phyloP scores from a whole-genome alignment of 1,140 invertebrate species.

The Lordiphosa stackelbergi region DNA sequence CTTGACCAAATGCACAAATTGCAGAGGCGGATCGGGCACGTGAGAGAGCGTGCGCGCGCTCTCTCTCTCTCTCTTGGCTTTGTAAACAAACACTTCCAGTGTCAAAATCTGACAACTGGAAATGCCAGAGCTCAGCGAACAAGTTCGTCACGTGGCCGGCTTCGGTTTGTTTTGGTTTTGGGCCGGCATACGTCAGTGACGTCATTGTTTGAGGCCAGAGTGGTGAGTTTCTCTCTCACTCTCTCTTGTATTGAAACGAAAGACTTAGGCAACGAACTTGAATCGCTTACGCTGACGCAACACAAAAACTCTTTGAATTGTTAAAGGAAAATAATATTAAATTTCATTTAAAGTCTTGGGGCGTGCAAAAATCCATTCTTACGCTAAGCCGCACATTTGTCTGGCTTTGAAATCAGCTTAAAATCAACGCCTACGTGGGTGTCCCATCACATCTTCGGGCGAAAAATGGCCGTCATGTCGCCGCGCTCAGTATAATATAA shows the following conservation, averaged over 20 bases:
- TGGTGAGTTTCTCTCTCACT: conserved; percentile 4
- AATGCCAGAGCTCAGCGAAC: conserved; percentile 24
- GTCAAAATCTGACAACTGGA: conserved; percentile 37
- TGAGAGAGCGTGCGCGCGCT: conserved; percentile 18
- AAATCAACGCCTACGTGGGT: conserved; percentile 74
- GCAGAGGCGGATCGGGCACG: conserved; percentile 51
- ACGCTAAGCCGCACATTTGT: conserved; percentile 66
- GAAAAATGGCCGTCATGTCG: conserved; percentile 8
- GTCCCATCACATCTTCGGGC: conserved; percentile 29
- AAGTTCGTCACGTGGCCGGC: conserved; percentile 72
- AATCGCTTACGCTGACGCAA: conserved; percentile 35
- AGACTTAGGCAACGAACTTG: conserved; percentile 70
- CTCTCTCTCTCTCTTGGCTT: conserved; percentile 9
- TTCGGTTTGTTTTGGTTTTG: conserved; percentile 70
- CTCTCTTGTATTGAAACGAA: conserved; percentile 31
- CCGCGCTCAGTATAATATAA: conserved; percentile 39
- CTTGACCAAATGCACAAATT: conserved; percentile 76
- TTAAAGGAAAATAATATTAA: conserved; percentile 47
- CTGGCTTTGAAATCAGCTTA: conserved; percentile 75
- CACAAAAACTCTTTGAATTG: conserved; percentile 13
- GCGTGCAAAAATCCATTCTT: conserved; percentile 60
- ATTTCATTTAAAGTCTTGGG: conserved; percentile 51
- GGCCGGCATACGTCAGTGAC: conserved; percentile 38
- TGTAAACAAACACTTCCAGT: conserved; percentile 64
- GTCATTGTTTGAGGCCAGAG: conserved; percentile 48